Base-by-base conservation (phyloP, 1,140 invertebrate genomes). In the Octopus bimaculoides region DNA sequence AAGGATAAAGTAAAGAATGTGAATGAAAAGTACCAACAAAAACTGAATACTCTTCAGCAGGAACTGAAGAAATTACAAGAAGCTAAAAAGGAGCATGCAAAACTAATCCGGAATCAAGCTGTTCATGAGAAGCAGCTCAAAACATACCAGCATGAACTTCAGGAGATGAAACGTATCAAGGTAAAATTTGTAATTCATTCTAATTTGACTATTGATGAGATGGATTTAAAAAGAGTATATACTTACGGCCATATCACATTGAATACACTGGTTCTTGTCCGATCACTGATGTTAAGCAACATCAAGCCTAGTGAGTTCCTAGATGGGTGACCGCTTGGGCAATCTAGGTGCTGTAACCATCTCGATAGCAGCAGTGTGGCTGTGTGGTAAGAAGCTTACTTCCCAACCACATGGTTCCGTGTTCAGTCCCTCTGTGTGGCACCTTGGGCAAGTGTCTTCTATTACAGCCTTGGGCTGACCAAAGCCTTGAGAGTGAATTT, bases 21-120 rank as follows among this genome's bases (percentile, higher is more conserved):
- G 12, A 94, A 94, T 83, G 94, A 96, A 55, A 95, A 98, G 82
- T 99, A 98, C 91, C 96, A 98, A 86, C 93, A 93, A 77, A 96
- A 96, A 87, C 89, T 99, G 10, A 91, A 91, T 26, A 92, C 93
- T 20, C 94, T 99, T 93, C 94, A 97, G 86, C 93, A 93, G 55
- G 97, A 99, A 89, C 89, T 99, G 85, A 94, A 94, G 85, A 93
- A 95, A 82, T 90, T 98, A 76, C 95, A 99, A 88, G 92, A 93
- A 0, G 95, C 96, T 1, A 95, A 98, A 86, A 95, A 95, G 81
- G 96, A 98, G 89, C 97, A 99, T 89, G 92, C 94, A 54, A 93
- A 94, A 75, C 91, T 98, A 78, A 91, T 97, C 80, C 93, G 94
- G 79, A 94, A 94, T 85, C 94, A 97, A 84, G 93, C 93, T n/a